phyloP scores from a whole-genome alignment of 2,888 invertebrate species.

The Athetis lepigone region DNA sequence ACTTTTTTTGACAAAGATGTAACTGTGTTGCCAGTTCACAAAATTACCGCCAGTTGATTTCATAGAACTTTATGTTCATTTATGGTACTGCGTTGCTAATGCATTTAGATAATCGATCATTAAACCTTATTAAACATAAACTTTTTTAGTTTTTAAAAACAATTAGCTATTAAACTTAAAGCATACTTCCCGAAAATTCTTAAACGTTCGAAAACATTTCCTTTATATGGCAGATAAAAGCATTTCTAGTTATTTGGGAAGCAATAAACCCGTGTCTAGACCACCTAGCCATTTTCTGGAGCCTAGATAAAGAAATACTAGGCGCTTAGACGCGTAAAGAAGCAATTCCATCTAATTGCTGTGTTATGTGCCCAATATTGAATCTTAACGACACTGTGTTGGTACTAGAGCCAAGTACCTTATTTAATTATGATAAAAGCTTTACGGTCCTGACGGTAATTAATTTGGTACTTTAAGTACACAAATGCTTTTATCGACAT shows the following conservation, averaged over 20 bases:
- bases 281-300: constrained; percentile 10
- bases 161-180: not conserved
- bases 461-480: constrained; percentile 23
- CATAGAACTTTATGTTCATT: too few species aligned
- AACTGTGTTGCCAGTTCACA: too few species aligned
- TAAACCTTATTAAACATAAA: too few species aligned
- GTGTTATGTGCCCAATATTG: constrained; percentile 25
- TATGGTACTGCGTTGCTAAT: too few species aligned
- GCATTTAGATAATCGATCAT: too few species aligned
- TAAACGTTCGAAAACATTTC: not conserved
- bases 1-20: too few species aligned
- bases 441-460: constrained; percentile 28
- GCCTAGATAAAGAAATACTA: constrained; percentile 15
- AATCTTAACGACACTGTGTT: constrained; percentile 20
- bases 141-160: not conserved
- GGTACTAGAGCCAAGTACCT: constrained; percentile 21
- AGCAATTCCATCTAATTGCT: constrained; percentile 37
- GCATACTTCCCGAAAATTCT: not conserved
- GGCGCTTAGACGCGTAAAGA: constrained; percentile 6
- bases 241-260: constrained; percentile 15
- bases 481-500: constrained; percentile 25
- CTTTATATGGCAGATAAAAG: constrained; percentile 15
- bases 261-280: constrained; percentile 23
- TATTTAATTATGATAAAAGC: constrained; percentile 59
- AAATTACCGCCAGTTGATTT: too few species aligned